Conservation (phyloP, 2,113 vertebrate species). For the Phodopus roborovskii region DNA sequence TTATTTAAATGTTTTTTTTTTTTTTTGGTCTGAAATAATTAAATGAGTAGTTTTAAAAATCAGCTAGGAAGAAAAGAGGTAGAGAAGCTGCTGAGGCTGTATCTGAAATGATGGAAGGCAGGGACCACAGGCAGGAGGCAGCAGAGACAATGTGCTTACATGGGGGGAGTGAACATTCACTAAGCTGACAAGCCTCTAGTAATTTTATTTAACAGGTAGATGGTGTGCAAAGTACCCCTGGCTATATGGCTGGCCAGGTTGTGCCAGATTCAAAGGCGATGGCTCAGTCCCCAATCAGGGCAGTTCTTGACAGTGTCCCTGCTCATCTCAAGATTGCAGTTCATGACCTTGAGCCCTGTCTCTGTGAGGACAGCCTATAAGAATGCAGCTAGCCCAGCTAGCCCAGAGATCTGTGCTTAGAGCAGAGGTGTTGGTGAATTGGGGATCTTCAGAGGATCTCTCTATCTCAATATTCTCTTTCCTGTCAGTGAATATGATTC, state of each 20-base stretch:
- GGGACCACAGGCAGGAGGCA: background rate
- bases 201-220: slow-evolving; percentile 8
- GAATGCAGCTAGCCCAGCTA: background rate
- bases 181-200: background rate
- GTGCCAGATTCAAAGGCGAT: background rate
- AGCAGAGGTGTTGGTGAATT: background rate
- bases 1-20: slow-evolving; percentile 15
- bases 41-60: background rate
- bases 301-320: background rate
- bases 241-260: background rate
- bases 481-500: background rate
- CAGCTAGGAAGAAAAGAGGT: background rate
- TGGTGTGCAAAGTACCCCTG: background rate
- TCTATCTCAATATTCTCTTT: background rate
- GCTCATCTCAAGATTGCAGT: background rate
- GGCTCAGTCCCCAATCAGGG: background rate
- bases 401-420: background rate
- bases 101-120: background rate
- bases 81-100: background rate
- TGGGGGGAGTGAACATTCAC: background rate
- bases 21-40: slow-evolving; percentile 31
- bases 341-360: background rate
- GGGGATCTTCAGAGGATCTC: background rate
- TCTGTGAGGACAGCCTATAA: background rate
- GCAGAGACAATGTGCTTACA: background rate